Evolutionary conservation across 2,113 vertebrate genomes (phyloP), one percentile per base, ranked within the genome.

Genomic region (Picathartes gymnocephalus): DNA sequence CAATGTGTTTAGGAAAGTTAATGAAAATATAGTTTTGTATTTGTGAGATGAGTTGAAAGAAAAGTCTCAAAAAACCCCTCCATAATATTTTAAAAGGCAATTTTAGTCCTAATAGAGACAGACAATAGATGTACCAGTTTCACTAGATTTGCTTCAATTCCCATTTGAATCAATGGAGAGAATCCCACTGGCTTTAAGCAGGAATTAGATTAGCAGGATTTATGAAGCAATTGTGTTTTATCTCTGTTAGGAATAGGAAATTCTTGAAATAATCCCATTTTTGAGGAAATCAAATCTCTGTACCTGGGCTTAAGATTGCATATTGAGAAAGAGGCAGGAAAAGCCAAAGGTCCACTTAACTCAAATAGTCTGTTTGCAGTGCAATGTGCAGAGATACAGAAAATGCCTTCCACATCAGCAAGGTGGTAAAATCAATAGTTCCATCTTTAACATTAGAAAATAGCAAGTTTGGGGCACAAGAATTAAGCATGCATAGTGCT

Each of bases 71-170:
- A 48, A 95, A 91, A 66, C 39, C 39, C 39, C 13, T 60, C 28
- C 31, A 48, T 11, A 60, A n/a, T 91, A 76, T 76, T 85, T 93
- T 82, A 93, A 81, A 92, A 90, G 53, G 35, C 20, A 72, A 76
- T 96, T 89, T 94, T 85, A 94, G 12, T 85, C 31, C 70, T 90
- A 91, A 74, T 81, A 60, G 70, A 91, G 84, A 31, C 61, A 88
- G 51, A 76, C 28, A 90, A 83, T 85, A 92, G 68, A 83, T 54
- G 61, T 87, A 87, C 77, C 57, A 68, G 90, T 93, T 68, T 95
- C 92, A 95, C 73, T 91, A 92, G 92, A 60, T 84, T 95, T 93
- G 48, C 87, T 93, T 84, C 78, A 51, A 23, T 87, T 96, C 79
- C 84, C 74, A 69, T 79, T 89, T 89, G 69, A 94, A 40, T 90